Evolutionary conservation across 2,113 vertebrate genomes (phyloP).

Genomic region (Poeciliopsis occidentalis): DNA sequence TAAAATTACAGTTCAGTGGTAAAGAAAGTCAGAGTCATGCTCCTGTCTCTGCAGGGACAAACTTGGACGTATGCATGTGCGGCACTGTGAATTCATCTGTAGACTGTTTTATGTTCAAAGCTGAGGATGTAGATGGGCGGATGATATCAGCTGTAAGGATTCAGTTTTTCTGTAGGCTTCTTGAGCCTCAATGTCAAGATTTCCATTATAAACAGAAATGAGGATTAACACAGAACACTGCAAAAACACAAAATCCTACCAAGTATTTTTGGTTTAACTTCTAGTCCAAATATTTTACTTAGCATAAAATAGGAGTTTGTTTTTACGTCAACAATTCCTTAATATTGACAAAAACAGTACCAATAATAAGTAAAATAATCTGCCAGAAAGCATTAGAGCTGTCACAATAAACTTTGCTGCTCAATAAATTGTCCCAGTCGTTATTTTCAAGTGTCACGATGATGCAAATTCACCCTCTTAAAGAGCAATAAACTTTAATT

Average conservation of each 20-base stretch:
- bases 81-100: not conserved
- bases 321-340: too few species aligned
- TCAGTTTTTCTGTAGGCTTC: not conserved
- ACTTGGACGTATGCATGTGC: not conserved
- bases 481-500: too few species aligned
- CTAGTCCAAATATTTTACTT: too few species aligned
- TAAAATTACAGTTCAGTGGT: slow-evolving; percentile 7
- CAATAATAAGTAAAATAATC: too few species aligned
- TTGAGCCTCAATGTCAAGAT: not conserved
- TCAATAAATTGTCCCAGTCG: too few species aligned
- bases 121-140: not conserved
- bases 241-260: not conserved
- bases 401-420: too few species aligned
- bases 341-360: too few species aligned
- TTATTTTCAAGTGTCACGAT: too few species aligned
- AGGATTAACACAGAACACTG: not conserved
- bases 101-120: not conserved
- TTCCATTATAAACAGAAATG: not conserved
- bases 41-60: not conserved
- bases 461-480: too few species aligned
- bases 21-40: not conserved
- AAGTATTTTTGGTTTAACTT: too few species aligned
- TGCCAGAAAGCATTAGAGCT: too few species aligned
- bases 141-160: not conserved
- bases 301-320: too few species aligned